phyloP scores from a whole-genome alignment of 64 coral and sea anemone species.

The Dendronephthya gigantea region DNA sequence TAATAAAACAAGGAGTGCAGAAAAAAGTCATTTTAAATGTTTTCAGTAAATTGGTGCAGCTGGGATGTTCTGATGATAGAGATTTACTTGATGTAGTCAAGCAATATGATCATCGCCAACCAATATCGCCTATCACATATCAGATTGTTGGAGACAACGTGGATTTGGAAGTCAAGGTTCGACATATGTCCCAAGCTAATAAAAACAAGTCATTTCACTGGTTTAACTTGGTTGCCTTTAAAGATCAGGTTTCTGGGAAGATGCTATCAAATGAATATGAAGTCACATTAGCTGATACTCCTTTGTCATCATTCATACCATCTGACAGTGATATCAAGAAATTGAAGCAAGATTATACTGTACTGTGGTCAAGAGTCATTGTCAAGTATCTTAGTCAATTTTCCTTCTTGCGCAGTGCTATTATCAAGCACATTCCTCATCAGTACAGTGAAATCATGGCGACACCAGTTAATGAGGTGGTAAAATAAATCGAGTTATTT shows the following conservation, averaged over 20 bases:
- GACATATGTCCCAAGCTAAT: neutral
- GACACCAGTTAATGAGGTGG: slow-evolving; percentile 20
- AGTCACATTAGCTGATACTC: neutral
- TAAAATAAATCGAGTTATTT: no score
- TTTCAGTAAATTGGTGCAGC: no score
- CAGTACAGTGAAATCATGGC: slow-evolving; percentile 38
- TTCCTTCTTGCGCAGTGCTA: neutral
- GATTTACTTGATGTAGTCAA: no score
- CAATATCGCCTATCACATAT: neutral
- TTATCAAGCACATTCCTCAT: slow-evolving; percentile 48
- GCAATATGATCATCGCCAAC: no score
- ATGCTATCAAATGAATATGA: slow-evolving; percentile 25
- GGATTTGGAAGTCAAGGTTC: neutral
- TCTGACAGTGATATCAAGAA: slow-evolving; percentile 14
- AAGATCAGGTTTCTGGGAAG: slow-evolving; percentile 30
- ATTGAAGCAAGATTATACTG: no score
- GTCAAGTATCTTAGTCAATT: slow-evolving; percentile 27
- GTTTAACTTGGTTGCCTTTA: slow-evolving; percentile 37
- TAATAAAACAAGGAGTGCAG: no score
- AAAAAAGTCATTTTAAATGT: no score
- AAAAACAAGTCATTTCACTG: slow-evolving; percentile 40
- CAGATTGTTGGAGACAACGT: neutral
- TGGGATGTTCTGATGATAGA: no score
- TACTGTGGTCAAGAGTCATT: slow-evolving; percentile 43
- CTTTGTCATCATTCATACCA: slow-evolving; percentile 26